A percentile compares a stretch with the other conserved stretches of the same genome.
These are phyloP conservation scores for Platorchestia sp. DNA, from an alignment of 1,140 invertebrate genomes.

Conservation along the genomic window DNA sequence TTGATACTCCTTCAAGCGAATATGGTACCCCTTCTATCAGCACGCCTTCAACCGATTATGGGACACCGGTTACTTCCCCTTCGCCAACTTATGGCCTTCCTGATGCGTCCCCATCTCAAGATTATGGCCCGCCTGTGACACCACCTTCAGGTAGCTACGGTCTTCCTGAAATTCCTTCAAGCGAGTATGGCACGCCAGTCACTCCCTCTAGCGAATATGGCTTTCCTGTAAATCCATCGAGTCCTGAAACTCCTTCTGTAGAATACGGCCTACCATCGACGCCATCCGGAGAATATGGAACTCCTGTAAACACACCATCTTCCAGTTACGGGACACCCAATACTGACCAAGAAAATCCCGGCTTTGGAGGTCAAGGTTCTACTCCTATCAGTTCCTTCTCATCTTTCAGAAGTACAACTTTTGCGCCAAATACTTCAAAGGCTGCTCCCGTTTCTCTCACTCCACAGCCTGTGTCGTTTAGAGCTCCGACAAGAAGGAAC, in stretches of 20 bases:
- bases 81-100: neutral
- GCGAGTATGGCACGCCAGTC: neutral
- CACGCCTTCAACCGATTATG: neutral
- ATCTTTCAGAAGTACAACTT: neutral
- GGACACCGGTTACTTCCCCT: neutral
- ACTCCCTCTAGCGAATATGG: neutral
- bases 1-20: neutral
- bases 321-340: constrained; percentile 16
- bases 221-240: neutral
- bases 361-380: neutral
- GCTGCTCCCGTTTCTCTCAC: neutral
- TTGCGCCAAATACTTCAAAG: constrained; percentile 31
- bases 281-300: constrained; percentile 31
- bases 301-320: neutral
- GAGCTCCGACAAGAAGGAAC: constrained; percentile 18
- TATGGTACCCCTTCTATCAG: neutral
- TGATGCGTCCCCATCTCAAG: neutral
- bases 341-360: neutral
- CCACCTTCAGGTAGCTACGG: neutral
- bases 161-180: neutral
- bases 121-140: constrained; percentile 6
- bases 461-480: constrained; percentile 1
- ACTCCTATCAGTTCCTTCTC: neutral
- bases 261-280: neutral
- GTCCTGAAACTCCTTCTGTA: neutral